Evolutionary conservation across 2,797 vertebrate genomes (phyloP).

Genomic region (Gymnoscopelus braueri): DNA sequence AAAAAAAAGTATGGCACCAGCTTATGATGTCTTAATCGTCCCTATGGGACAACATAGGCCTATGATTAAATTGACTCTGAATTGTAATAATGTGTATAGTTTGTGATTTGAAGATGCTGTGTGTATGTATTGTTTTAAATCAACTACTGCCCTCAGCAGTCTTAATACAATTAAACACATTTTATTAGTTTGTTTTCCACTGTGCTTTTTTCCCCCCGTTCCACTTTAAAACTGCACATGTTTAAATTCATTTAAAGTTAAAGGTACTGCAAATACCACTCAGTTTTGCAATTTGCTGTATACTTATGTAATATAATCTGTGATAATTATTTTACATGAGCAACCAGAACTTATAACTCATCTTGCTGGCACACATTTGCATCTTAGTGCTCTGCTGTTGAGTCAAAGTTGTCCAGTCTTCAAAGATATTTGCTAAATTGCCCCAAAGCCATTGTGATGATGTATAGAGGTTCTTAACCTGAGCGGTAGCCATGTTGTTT

Average conservation of each 20-base stretch:
- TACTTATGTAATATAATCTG: too few relatives aligned
- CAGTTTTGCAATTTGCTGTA: background rate
- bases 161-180: slow-evolving; percentile 89
- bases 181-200: slow-evolving; percentile 77
- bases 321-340: too few relatives aligned
- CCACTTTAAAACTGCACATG: background rate
- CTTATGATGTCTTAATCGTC: slow-evolving; percentile 86
- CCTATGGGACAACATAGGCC: slow-evolving; percentile 88
- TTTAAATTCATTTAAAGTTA: background rate
- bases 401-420: too few relatives aligned
- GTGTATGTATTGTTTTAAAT: slow-evolving; percentile 88
- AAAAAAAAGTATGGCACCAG: slow-evolving; percentile 65
- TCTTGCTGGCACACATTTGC: too few relatives aligned
- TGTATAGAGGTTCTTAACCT: too few relatives aligned
- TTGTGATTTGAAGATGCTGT: slow-evolving; percentile 88
- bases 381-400: too few relatives aligned
- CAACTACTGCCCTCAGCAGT: slow-evolving; percentile 93
- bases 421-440: too few relatives aligned
- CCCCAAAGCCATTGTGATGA: too few relatives aligned
- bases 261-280: background rate
- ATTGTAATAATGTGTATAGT: slow-evolving; percentile 87
- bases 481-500: too few relatives aligned
- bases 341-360: too few relatives aligned
- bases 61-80: slow-evolving; percentile 67
- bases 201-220: slow-evolving; percentile 23